Percentiles rank a stretch among this genome's conserved stretches.
Evolutionary conservation across 2,113 vertebrate species (phyloP).

Genomic region (Platysternon megacephalum): DNA sequence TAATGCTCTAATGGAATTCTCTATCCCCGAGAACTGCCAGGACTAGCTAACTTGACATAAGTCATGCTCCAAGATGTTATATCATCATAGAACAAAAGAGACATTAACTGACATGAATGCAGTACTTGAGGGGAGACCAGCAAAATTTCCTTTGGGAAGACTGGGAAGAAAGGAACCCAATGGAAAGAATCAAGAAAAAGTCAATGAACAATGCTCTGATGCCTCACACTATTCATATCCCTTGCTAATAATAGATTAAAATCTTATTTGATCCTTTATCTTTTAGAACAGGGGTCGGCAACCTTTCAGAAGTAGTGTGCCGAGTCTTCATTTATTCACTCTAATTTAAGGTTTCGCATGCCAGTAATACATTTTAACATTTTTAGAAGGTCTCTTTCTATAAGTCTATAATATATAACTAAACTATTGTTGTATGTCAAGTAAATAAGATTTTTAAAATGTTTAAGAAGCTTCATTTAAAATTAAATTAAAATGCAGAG

Average conservation of each 20-base stretch:
- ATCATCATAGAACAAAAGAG: neutral
- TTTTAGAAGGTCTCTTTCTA: too few relatives aligned
- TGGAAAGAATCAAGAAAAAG: neutral
- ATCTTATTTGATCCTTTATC: neutral
- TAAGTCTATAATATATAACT: too few relatives aligned
- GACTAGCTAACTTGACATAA: neutral
- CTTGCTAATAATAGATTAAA: neutral
- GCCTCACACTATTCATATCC: neutral
- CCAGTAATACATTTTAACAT: too few relatives aligned
- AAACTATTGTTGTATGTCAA: too few relatives aligned
- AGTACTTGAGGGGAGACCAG: neutral
- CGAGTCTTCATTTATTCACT: too few relatives aligned
- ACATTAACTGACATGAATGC: neutral
- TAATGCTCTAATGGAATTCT: neutral
- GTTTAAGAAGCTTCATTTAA: too few relatives aligned
- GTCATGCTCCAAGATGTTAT: fast-evolving
- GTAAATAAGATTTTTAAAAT: too few relatives aligned
- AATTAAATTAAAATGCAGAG: too few relatives aligned
- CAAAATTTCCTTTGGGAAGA: neutral
- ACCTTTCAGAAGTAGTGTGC: too few relatives aligned
- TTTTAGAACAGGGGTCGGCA: neutral
- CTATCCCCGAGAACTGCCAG: neutral
- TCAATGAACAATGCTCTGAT: neutral
- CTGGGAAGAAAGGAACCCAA: neutral
- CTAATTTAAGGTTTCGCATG: too few relatives aligned